phyloP scores from a whole-genome alignment of 2,113 vertebrate species.

The Sardina pilchardus region DNA sequence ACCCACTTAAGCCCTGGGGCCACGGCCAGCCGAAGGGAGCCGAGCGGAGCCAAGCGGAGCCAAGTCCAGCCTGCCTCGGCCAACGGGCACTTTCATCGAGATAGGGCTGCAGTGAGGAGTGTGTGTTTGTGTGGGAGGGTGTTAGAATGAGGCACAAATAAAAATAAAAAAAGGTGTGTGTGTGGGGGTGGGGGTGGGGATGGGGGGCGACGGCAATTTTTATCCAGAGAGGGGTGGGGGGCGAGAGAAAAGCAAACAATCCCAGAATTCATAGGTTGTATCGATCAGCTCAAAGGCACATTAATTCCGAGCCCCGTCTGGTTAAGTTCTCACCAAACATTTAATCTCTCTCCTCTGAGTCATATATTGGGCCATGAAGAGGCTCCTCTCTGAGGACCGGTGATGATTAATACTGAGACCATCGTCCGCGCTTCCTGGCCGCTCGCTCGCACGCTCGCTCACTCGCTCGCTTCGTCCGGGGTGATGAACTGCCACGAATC shows the following conservation, averaged over 20 bases:
- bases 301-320: constrained; percentile 3
- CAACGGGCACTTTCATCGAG: not conserved
- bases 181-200: no score
- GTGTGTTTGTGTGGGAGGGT: no score
- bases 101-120: not conserved
- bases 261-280: not conserved
- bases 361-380: constrained; percentile 17
- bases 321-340: constrained; percentile 26
- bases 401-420: constrained; percentile 37
- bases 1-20: not conserved
- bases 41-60: not conserved
- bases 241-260: not conserved
- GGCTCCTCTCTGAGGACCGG: constrained; percentile 12
- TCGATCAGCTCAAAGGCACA: constrained; percentile 23
- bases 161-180: no score
- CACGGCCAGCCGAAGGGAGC: not conserved
- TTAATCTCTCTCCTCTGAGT: constrained; percentile 24
- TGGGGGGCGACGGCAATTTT: no score
- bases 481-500: constrained; percentile 26
- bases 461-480: no score
- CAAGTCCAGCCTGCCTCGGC: not conserved
- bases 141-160: no score
- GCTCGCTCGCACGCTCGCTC: not conserved
- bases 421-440: constrained; percentile 26
- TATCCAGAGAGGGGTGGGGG: not conserved